Evolutionary conservation across 2,888 invertebrate species (phyloP).

Genomic region (Rhagonycha fulva): DNA sequence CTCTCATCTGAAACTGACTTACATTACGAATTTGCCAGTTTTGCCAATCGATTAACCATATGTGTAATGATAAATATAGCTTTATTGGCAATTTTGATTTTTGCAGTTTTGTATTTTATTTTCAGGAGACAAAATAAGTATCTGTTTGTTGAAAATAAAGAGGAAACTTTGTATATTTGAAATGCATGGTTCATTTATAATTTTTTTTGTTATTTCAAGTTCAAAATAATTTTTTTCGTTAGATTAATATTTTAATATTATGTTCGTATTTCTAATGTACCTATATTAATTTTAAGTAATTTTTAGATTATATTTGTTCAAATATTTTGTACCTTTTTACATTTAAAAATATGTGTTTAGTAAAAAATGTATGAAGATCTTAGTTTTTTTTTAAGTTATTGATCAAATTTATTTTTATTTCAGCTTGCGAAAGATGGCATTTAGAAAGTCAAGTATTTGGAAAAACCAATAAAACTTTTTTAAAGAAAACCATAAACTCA

Average conservation of each 20-base stretch:
- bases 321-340: not conserved
- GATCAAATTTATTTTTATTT: no score
- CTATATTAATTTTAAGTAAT: not conserved
- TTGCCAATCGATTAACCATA: not conserved
- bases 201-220: not conserved
- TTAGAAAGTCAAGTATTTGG: no score
- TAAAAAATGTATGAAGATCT: not conserved
- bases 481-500: no score
- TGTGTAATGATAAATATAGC: not conserved
- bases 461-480: no score
- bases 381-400: no score
- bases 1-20: not conserved
- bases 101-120: not conserved
- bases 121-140: not conserved
- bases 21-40: not conserved
- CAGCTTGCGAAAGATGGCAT: no score
- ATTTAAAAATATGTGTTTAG: not conserved
- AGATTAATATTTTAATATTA: no score
- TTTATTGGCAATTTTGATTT: not conserved
- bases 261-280: no score
- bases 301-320: not conserved
- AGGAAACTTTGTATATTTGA: not conserved
- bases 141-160: not conserved
- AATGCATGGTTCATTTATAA: not conserved
- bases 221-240: not conserved